These are phyloP conservation scores for Crypturellus undulatus DNA, from an alignment of 2,113 vertebrate genomes.

Conservation along the genomic window DNA sequence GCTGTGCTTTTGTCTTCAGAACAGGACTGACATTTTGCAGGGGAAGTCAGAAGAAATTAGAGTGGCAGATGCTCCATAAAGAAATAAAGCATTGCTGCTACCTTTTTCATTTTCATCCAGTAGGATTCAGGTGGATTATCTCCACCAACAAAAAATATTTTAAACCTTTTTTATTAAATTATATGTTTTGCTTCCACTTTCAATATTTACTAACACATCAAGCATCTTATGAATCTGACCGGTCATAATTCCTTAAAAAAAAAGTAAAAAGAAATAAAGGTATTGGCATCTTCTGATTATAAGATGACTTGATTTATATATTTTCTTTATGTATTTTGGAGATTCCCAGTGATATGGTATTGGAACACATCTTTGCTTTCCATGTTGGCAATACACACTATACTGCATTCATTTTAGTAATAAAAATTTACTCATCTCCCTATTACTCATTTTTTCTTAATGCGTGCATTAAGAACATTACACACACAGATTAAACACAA, in stretches of 20 bases:
- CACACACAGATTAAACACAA: neutral
- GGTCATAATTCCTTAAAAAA: neutral
- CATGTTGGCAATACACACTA: neutral
- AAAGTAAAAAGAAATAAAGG: neutral
- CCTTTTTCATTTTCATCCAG: conserved; percentile 67
- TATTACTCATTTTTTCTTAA: neutral
- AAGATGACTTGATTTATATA: neutral
- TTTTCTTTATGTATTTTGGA: neutral
- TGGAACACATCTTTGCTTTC: neutral
- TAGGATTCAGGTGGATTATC: conserved; percentile 76
- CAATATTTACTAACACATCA: neutral
- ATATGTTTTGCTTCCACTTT: neutral
- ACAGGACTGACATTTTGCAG: neutral
- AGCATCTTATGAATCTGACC: neutral
- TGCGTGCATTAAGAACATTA: neutral
- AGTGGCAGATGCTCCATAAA: conserved; percentile 62
- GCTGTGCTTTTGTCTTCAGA: neutral
- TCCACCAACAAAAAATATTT: conserved; percentile 48
- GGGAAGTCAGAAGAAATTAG: neutral
- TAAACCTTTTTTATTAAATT: conserved; percentile 38
- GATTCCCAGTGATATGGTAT: neutral
- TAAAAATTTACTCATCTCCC: neutral
- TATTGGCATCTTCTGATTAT: neutral
- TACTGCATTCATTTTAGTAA: neutral
- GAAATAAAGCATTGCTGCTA: conserved; percentile 46